Evolutionary conservation across 2,113 vertebrate genomes (phyloP).

Genomic region (Sus scrofa): DNA sequence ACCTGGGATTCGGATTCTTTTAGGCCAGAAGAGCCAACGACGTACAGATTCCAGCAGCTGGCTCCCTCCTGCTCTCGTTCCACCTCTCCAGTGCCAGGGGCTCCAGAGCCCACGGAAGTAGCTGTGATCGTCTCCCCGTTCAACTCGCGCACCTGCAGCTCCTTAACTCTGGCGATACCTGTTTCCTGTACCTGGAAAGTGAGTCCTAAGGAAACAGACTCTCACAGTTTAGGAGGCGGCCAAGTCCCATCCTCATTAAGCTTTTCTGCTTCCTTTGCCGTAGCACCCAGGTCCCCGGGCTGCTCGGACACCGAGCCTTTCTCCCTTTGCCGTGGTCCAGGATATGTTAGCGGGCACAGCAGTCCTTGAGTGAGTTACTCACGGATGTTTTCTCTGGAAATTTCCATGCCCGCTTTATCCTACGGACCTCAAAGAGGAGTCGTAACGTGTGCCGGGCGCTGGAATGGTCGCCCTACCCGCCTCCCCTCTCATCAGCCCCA

Average conservation of each 20-base stretch:
- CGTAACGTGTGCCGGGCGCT: background rate
- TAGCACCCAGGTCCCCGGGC: background rate
- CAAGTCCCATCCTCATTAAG: background rate
- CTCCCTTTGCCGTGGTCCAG: background rate
- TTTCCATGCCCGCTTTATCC: background rate
- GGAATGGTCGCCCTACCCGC: background rate
- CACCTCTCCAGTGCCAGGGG: background rate
- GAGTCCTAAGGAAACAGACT: background rate
- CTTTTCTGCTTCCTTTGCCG: background rate
- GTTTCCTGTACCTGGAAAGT: background rate
- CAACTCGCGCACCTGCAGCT: background rate
- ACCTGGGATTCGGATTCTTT: background rate
- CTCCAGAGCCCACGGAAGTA: background rate
- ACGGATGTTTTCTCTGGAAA: background rate
- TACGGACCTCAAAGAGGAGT: background rate
- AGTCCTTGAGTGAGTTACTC: background rate
- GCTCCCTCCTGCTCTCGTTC: background rate
- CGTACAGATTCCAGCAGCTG: background rate
- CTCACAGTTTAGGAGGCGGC: background rate
- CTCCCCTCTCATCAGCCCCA: background rate
- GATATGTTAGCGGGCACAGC: background rate
- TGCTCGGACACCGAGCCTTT: background rate
- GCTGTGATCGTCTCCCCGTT: background rate
- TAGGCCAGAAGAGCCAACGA: background rate
- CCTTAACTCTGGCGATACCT: background rate